A percentile compares a stretch with the other conserved stretches of the same genome.
phyloP scores from a whole-genome alignment of 2,888 invertebrate species.

The Chymomyza procnemis region DNA sequence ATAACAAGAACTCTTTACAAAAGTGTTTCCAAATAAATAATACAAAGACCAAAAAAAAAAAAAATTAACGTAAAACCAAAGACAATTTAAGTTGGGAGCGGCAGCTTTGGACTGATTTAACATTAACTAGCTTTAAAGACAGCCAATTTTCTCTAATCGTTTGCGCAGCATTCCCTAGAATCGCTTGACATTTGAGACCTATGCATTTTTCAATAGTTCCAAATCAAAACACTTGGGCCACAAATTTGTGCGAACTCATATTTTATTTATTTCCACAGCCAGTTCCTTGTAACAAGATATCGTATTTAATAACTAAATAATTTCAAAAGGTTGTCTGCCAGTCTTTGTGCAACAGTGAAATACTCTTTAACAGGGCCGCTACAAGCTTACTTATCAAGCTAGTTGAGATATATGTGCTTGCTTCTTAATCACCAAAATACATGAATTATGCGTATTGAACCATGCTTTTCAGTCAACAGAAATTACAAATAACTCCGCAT shows the following conservation, averaged over 20 bases:
- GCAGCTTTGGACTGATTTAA: constrained; percentile 52
- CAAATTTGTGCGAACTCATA: constrained; percentile 68
- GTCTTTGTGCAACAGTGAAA: no score
- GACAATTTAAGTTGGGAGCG: constrained; percentile 19
- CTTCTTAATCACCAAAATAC: no score
- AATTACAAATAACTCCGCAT: no score
- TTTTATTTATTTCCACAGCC: constrained; percentile 49
- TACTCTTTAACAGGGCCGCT: no score
- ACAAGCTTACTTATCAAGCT: no score
- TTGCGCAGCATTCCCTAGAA: constrained; percentile 38
- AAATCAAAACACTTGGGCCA: constrained; percentile 57
- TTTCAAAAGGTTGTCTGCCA: no score
- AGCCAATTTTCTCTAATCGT: neutral
- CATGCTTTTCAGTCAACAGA: no score
- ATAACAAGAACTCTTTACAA: constrained; percentile 38
- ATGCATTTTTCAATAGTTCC: constrained; percentile 5
- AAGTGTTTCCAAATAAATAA: neutral
- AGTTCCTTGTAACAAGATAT: neutral
- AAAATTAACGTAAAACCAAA: no score
- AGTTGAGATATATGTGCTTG: no score
- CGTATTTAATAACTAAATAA: neutral
- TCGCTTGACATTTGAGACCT: constrained; percentile 55
- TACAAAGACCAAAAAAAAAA: no score
- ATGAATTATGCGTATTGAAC: no score
- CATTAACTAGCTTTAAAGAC: neutral